Conservation (phyloP, 1,140 invertebrate genomes). For the Thaumetopoea pityocampa region DNA sequence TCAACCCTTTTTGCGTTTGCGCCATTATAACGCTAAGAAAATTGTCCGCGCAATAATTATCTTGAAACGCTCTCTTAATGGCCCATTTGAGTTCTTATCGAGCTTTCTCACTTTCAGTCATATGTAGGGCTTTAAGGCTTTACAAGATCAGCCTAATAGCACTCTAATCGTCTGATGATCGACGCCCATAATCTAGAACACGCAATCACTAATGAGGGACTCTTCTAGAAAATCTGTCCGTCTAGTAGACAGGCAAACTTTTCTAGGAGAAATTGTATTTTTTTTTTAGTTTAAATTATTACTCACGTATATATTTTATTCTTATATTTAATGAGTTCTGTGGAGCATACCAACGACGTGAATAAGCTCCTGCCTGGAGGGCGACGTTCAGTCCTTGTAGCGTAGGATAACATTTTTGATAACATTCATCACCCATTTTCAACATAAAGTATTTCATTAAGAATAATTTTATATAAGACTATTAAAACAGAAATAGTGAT, state of each 20-base stretch:
- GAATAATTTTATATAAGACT: too few relatives aligned
- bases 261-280: too few relatives aligned
- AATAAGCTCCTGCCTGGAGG: conserved; percentile 22
- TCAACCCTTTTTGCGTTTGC: conserved; percentile 25
- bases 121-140: conserved; percentile 3
- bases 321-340: conserved; percentile 27
- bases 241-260: too few relatives aligned
- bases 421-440: conserved; percentile 9
- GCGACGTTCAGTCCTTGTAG: conserved; percentile 1
- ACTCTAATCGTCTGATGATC: too few relatives aligned
- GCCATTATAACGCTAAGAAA: conserved; percentile 19
- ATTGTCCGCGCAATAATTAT: conserved; percentile 19
- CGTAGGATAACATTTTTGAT: conserved; percentile 2
- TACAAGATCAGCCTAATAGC: too few relatives aligned
- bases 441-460: too few relatives aligned
- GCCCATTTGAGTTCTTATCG: conserved; percentile 5
- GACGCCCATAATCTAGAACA: too few relatives aligned
- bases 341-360: conserved; percentile 21
- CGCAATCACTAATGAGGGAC: too few relatives aligned
- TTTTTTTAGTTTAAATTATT: too few relatives aligned
- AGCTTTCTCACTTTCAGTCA: conserved; percentile 4
- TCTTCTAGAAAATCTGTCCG: too few relatives aligned
- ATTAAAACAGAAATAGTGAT: too few relatives aligned
- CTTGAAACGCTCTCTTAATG: conserved; percentile 15
- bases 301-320: too few relatives aligned